A percentile compares a stretch with the other conserved stretches of the same genome.
Evolutionary conservation across 2,113 vertebrate genomes (phyloP).

Genomic region (Thunnus thynnus): DNA sequence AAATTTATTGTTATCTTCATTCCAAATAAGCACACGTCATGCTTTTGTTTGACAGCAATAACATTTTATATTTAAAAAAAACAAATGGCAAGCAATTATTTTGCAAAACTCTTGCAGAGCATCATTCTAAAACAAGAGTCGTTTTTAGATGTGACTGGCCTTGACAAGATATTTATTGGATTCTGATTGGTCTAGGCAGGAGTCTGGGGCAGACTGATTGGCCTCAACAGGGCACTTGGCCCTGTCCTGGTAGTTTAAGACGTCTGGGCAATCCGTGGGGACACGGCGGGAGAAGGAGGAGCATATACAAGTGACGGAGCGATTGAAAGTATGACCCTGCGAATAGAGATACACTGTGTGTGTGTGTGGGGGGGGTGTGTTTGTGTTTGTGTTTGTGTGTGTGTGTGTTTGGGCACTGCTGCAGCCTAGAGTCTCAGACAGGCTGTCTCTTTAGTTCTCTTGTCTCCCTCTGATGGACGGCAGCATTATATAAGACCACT

Average conservation of each 20-base stretch:
- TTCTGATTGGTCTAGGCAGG: background rate
- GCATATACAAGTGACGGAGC: background rate
- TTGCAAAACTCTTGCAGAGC: background rate
- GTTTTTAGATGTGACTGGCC: background rate
- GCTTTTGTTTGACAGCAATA: no score
- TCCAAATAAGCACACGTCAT: no score
- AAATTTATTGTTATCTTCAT: no score
- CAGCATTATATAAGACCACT: conserved; percentile 63
- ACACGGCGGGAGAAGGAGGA: background rate
- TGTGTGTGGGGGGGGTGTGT: conserved; percentile 25
- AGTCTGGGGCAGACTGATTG: conserved; percentile 10
- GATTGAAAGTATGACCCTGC: background rate
- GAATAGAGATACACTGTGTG: background rate
- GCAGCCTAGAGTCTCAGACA: conserved; percentile 50
- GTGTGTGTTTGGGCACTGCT: background rate
- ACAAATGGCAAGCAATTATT: background rate
- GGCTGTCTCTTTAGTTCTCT: conserved; percentile 66
- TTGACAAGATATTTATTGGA: background rate
- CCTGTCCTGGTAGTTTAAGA: background rate
- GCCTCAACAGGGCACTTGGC: background rate
- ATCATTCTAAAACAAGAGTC: background rate
- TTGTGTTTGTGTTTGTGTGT: background rate
- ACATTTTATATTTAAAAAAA: background rate
- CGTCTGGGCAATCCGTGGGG: background rate
- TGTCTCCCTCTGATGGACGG: conserved; percentile 47